These are phyloP conservation scores for Eudemis profundana DNA, from an alignment of 2,888 invertebrate genomes.

Conservation along the genomic window DNA sequence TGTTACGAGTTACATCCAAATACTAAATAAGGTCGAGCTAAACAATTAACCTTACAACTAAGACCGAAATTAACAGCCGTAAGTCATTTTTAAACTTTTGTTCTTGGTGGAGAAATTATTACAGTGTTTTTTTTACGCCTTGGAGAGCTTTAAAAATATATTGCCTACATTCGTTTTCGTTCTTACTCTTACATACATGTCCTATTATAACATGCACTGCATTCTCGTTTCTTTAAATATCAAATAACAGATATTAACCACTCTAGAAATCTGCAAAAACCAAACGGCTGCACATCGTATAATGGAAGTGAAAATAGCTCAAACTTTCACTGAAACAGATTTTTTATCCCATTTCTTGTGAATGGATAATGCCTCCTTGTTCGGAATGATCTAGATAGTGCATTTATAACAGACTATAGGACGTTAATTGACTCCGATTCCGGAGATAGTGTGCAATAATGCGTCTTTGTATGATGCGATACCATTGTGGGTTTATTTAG, in stretches of 20 bases:
- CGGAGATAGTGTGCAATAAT: conserved; percentile 24
- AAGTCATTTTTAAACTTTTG: too few species aligned
- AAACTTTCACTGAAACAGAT: conserved; percentile 38
- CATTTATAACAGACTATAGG: conserved; percentile 25
- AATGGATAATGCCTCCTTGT: conserved; percentile 41
- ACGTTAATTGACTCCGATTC: conserved; percentile 36
- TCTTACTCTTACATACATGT: background rate
- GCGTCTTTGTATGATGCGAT: conserved; percentile 24
- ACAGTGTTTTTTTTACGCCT: too few species aligned
- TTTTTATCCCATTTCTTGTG: conserved; percentile 36
- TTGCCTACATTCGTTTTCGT: too few species aligned
- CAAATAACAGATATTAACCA: conserved; percentile 30
- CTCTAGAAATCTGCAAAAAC: conserved; percentile 29
- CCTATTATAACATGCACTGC: background rate
- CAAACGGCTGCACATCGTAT: conserved; percentile 22
- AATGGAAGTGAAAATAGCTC: conserved; percentile 36
- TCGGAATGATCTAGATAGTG: conserved; percentile 38
- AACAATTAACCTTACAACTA: too few species aligned
- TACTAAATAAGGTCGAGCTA: too few species aligned
- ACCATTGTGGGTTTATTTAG: conserved; percentile 17
- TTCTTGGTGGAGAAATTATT: too few species aligned
- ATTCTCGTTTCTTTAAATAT: conserved; percentile 24
- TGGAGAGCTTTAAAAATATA: too few species aligned
- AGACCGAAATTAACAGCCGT: too few species aligned
- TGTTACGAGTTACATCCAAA: background rate